Conservation (phyloP, 2,797 vertebrate species). For the Morus bassanus region DNA sequence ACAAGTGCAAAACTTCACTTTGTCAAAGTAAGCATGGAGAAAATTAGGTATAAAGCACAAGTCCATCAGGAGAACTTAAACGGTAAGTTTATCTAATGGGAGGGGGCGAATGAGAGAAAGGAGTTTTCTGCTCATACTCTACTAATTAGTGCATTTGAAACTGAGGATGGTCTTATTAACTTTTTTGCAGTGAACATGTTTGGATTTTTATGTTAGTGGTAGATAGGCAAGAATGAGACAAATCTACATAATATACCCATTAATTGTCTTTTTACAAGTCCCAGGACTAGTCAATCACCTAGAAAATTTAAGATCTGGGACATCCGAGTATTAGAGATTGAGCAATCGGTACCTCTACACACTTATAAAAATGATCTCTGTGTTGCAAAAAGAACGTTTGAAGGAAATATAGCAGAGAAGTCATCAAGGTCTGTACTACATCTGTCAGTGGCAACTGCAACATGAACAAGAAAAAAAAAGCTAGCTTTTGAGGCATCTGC, state of each 20-base stretch:
- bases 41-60: background rate
- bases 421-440: background rate
- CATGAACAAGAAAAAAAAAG: background rate
- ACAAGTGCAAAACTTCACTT: background rate
- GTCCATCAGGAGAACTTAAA: background rate
- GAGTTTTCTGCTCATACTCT: background rate
- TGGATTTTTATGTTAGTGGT: background rate
- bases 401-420: background rate
- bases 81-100: constrained; percentile 7
- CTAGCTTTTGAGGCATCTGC: background rate
- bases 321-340: background rate
- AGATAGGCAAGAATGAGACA: background rate
- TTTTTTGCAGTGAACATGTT: background rate
- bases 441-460: background rate
- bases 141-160: background rate
- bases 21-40: background rate
- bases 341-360: background rate
- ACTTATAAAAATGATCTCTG: background rate
- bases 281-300: background rate
- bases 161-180: background rate
- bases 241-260: background rate
- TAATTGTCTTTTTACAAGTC: background rate
- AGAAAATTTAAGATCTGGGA: background rate
- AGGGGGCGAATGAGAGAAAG: background rate
- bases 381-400: background rate